Base-by-base conservation (phyloP, 2,888 invertebrate species). In the Drosophila prolongata region DNA sequence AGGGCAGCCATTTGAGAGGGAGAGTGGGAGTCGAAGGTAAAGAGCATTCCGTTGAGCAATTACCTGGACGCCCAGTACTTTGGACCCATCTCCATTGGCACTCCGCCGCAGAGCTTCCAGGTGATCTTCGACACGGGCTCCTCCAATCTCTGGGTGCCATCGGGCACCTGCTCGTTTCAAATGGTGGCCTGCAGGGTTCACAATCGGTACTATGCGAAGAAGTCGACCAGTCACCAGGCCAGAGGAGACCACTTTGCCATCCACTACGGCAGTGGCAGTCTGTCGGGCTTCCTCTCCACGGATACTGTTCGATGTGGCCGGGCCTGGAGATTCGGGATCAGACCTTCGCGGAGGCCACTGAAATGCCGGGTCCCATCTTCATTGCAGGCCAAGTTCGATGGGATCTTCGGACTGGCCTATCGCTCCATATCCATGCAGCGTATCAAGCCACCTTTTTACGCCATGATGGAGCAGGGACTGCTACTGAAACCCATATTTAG, bases 51-150 rank as follows among this genome's bases (percentile, higher is more conserved):
- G 0, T 93, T 98, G 37, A 96, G 96, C 44, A 98, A 98, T 92
- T 98, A 98, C 90, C 93, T 98, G 76, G 98, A 98, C 93, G 97
- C 98, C 43, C 98, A 99, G 93, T 99, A 99, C 93, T 98, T 96
- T 93, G 99, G 98, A 19, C 95, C 95, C 2, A 98, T 99, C 82
- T 93, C 94, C 1, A 96, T 99, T 92, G 99, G 99, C 69, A 95
- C 94, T 40, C 99, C 99, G 30, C 95, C 97, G 62, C 99, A 99
- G 93, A 93, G 93, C 1, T 99, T 99, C 93, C 96, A 95, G 89
- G 98, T 99, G 75, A 96, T 99, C 76, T 99, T 99, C 93, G 99
- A 99, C 93, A 99, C 99, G 1, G 99, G 99, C 73, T 99, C 99
- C 10, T 98, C 99, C 46, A 99, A 99, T 93, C 94, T 99, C 59